These are phyloP conservation scores for Dolichallabes microphthalmus DNA, from an alignment of 2,113 vertebrate species.

Conservation along the genomic window DNA sequence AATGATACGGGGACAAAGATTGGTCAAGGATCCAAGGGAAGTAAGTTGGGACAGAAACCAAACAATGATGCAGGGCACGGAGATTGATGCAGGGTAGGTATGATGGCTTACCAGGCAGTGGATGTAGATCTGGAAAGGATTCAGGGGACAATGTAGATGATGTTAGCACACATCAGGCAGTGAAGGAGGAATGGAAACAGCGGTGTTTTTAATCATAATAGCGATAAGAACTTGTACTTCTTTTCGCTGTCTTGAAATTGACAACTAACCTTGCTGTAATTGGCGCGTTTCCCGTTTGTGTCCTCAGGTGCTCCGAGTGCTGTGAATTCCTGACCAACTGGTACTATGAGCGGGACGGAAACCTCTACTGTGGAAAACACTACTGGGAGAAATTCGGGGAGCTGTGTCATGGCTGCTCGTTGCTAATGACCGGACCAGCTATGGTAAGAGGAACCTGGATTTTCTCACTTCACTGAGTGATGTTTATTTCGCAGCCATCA, in stretches of 20 bases:
- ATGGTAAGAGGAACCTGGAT: conserved; percentile 76
- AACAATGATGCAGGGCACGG: too few relatives aligned
- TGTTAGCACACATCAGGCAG: background rate
- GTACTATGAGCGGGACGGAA: conserved; percentile 92
- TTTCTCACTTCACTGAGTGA: background rate
- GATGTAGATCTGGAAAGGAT: background rate
- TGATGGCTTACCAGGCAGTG: too few relatives aligned
- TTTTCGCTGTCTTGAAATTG: background rate
- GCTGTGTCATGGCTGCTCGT: conserved; percentile 90
- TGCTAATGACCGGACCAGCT: conserved; percentile 93
- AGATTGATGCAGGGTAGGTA: background rate
- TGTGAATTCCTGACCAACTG: conserved; percentile 89
- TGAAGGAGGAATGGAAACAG: background rate
- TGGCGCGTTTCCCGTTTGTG: conserved; percentile 29
- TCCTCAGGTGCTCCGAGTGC: conserved; percentile 88
- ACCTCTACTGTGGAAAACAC: conserved; percentile 90
- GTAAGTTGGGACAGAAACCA: too few relatives aligned
- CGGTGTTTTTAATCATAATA: background rate
- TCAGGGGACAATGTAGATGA: background rate
- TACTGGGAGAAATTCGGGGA: conserved; percentile 94
- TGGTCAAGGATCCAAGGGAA: background rate
- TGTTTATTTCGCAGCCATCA: background rate
- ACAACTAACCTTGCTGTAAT: background rate
- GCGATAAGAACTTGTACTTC: too few relatives aligned
- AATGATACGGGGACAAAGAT: too few relatives aligned